Conservation (phyloP, 2,113 vertebrate genomes). For the Morone chrysops region DNA sequence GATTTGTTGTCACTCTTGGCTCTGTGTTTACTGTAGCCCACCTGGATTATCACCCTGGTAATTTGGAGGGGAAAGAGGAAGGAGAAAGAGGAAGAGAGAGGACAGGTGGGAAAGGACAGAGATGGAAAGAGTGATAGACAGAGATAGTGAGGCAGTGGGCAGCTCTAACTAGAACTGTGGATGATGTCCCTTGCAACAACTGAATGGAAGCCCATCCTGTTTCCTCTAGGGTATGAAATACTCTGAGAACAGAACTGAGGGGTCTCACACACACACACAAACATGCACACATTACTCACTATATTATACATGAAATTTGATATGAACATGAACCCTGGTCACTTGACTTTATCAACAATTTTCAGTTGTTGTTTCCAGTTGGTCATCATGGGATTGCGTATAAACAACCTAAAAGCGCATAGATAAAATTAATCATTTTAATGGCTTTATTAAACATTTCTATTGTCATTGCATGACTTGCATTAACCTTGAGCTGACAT, state of each 20-base stretch:
- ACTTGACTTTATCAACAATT: neutral
- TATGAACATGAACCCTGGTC: neutral
- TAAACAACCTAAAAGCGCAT: conserved; percentile 20
- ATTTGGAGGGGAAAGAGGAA: conserved; percentile 1
- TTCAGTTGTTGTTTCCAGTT: conserved; percentile 12
- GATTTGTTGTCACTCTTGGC: neutral
- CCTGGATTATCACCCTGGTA: conserved; percentile 17
- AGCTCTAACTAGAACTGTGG: conserved; percentile 44
- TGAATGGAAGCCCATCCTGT: conserved; percentile 56
- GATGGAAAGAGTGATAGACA: conserved; percentile 4
- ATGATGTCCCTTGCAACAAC: conserved; percentile 66
- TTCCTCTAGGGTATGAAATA: conserved; percentile 43
- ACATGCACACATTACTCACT: neutral
- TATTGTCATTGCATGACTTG: conserved; percentile 38
- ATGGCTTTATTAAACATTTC: conserved; percentile 48
- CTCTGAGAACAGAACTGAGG: conserved; percentile 41
- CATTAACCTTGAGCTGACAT: conserved; percentile 56
- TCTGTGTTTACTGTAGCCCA: conserved; percentile 10
- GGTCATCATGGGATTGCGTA: neutral
- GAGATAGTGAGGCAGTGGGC: conserved; percentile 1
- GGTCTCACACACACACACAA: conserved; percentile 18
- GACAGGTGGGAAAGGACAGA: neutral
- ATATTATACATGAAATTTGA: neutral
- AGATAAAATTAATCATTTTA: conserved; percentile 19
- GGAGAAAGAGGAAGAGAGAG: conserved; percentile 1